These are phyloP conservation scores for Amyelois transitella DNA, from an alignment of 1,140 invertebrate genomes.

Conservation along the genomic window DNA sequence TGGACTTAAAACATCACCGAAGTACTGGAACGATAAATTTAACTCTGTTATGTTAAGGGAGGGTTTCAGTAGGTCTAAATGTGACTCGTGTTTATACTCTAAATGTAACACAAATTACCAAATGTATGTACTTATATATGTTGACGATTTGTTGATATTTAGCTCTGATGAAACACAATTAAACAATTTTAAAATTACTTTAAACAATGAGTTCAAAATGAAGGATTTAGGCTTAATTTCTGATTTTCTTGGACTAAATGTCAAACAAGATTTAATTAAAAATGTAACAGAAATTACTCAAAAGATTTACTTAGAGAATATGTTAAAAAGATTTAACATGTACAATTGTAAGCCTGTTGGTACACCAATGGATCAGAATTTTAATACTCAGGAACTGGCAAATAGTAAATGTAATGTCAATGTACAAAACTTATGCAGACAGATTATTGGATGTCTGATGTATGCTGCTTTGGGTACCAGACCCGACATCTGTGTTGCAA, in stretches of 20 bases:
- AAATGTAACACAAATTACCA: slow-evolving; percentile 10
- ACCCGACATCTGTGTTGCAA: slow-evolving; percentile 22
- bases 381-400: slow-evolving; percentile 17
- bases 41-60: slow-evolving; percentile 13
- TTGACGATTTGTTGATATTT: slow-evolving; percentile 41
- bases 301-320: slow-evolving; percentile 34
- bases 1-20: slow-evolving; percentile 25
- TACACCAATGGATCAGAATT: slow-evolving; percentile 37
- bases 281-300: slow-evolving; percentile 28
- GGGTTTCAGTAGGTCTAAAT: slow-evolving; percentile 15
- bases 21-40: slow-evolving; percentile 26
- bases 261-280: slow-evolving; percentile 24
- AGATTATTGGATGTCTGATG: slow-evolving; percentile 26
- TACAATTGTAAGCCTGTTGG: slow-evolving; percentile 26
- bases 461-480: slow-evolving; percentile 28
- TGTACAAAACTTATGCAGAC: slow-evolving; percentile 22
- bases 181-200: slow-evolving; percentile 20
- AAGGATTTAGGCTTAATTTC: slow-evolving; percentile 28
- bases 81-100: slow-evolving; percentile 21
- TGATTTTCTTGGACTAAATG: slow-evolving; percentile 38
- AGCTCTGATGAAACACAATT: slow-evolving; percentile 16
- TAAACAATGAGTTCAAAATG: slow-evolving; percentile 39
- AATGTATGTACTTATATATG: slow-evolving; percentile 32
- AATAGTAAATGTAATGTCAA: slow-evolving; percentile 13
- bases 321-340: slow-evolving; percentile 40